A percentile compares a stretch with the other conserved stretches of the same genome.
Conservation (phyloP, 2,888 invertebrate genomes). For the Caenorhabditis afra region DNA sequence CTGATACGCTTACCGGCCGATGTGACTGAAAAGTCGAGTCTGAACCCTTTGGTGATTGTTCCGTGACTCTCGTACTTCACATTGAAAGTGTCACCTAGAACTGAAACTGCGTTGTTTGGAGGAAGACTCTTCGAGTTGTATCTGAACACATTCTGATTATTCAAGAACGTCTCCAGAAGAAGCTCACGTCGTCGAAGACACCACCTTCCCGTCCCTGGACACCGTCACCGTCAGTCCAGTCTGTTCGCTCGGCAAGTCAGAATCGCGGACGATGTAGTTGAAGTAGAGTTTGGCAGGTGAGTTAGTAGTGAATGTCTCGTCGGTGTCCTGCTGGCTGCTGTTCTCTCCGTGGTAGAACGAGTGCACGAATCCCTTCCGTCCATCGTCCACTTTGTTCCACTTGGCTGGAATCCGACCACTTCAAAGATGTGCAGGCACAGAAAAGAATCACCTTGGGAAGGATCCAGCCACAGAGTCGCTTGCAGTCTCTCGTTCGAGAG, state of each 20-base stretch:
- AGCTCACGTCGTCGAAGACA: slow-evolving; percentile 3
- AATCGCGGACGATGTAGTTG: slow-evolving; percentile 30
- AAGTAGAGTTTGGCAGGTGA: slow-evolving; percentile 6
- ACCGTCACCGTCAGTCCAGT: slow-evolving; percentile 19
- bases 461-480: not conserved
- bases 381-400: slow-evolving; percentile 34
- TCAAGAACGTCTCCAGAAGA: not conserved
- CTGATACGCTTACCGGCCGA: slow-evolving; percentile 2
- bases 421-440: not conserved
- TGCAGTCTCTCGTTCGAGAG: slow-evolving; percentile 1
- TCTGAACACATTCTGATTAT: not conserved
- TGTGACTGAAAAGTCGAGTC: slow-evolving; percentile 37
- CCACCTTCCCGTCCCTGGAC: slow-evolving; percentile 5
- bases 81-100: slow-evolving; percentile 26
- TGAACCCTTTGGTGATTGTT: slow-evolving; percentile 22
- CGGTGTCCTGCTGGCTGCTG: slow-evolving; percentile 32
- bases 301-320: slow-evolving; percentile 23
- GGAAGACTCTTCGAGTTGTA: slow-evolving; percentile 26
- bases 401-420: slow-evolving; percentile 13
- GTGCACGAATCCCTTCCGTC: slow-evolving; percentile 41
- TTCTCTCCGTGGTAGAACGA: slow-evolving; percentile 26
- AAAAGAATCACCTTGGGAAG: slow-evolving; percentile 26
- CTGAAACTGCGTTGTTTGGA: slow-evolving; percentile 2
- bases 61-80: slow-evolving; percentile 25
- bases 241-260: slow-evolving; percentile 12